A percentile compares a stretch with the other conserved stretches of the same genome.
Evolutionary conservation across 2,888 invertebrate genomes (phyloP).

Genomic region (Leptothorax acervorum): DNA sequence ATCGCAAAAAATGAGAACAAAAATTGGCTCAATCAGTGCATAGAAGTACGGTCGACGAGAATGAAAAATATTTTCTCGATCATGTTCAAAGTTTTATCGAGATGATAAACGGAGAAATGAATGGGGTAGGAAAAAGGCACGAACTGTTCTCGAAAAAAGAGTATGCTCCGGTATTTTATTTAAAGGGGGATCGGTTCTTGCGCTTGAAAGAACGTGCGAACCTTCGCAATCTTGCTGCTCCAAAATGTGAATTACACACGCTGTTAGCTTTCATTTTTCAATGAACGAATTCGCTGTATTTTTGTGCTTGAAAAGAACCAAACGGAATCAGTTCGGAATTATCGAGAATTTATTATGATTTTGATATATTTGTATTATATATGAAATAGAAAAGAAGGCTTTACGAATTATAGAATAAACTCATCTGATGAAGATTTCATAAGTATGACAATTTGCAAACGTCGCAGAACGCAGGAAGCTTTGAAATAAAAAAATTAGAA

Average conservation of each 20-base stretch:
- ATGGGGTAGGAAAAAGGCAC: slow-evolving; percentile 1
- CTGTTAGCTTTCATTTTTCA: neutral
- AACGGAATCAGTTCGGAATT: neutral
- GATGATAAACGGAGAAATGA: slow-evolving; percentile 3
- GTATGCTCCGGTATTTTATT: neutral
- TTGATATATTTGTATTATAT: neutral
- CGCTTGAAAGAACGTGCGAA: neutral
- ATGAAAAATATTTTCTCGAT: slow-evolving; percentile 39
- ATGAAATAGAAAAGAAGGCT: neutral
- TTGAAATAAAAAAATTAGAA: neutral
- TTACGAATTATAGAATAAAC: neutral
- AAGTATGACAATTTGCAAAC: neutral
- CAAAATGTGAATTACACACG: slow-evolving; percentile 4
- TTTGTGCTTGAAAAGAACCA: neutral
- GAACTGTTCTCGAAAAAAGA: neutral
- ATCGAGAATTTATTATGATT: neutral
- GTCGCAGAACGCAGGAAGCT: neutral
- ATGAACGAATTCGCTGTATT: neutral
- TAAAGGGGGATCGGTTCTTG: neutral
- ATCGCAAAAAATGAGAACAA: slow-evolving; percentile 1
- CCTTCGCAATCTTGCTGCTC: neutral
- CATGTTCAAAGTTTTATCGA: slow-evolving; percentile 16
- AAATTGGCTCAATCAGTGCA: slow-evolving; percentile 32
- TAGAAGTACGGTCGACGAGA: neutral
- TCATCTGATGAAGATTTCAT: neutral